Evolutionary conservation across 2,888 invertebrate species (phyloP).

Genomic region (Magallana nippona): DNA sequence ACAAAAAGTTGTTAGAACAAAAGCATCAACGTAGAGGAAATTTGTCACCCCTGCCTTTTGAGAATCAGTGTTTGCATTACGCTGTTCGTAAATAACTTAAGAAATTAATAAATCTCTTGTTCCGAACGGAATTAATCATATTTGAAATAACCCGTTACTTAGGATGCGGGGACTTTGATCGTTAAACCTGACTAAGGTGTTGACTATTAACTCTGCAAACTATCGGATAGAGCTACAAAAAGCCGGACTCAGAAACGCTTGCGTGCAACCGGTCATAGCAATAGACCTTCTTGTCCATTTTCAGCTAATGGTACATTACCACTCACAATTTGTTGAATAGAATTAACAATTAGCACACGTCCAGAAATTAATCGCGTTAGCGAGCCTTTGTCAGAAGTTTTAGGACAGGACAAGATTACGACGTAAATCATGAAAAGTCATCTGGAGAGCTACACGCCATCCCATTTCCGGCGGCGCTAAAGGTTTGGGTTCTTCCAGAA

Average conservation of each 20-base stretch:
- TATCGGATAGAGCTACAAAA: neutral
- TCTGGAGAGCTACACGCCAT: neutral
- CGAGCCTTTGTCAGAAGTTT: conserved; percentile 1
- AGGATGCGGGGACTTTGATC: conserved; percentile 9
- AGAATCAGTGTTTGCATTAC: conserved; percentile 4
- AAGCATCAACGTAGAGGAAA: neutral
- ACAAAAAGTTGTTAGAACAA: neutral
- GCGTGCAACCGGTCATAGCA: neutral
- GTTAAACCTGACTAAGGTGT: conserved; percentile 7
- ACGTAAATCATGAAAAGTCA: neutral
- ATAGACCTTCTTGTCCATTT: neutral
- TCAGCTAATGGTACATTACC: conserved; percentile 14
- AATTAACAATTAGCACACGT: neutral
- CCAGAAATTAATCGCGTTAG: conserved; percentile 25
- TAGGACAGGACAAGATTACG: conserved; percentile 10
- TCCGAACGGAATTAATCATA: neutral
- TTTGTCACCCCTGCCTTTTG: neutral
- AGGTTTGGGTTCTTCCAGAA: neutral
- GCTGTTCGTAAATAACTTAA: conserved; percentile 14
- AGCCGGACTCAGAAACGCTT: conserved; percentile 1
- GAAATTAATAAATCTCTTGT: conserved; percentile 23
- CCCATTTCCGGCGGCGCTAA: neutral
- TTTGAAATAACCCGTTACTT: neutral
- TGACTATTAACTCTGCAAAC: neutral
- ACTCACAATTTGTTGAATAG: neutral